Evolutionary conservation across 2,888 invertebrate species (phyloP).

Genomic region (Nowickia ferox): DNA sequence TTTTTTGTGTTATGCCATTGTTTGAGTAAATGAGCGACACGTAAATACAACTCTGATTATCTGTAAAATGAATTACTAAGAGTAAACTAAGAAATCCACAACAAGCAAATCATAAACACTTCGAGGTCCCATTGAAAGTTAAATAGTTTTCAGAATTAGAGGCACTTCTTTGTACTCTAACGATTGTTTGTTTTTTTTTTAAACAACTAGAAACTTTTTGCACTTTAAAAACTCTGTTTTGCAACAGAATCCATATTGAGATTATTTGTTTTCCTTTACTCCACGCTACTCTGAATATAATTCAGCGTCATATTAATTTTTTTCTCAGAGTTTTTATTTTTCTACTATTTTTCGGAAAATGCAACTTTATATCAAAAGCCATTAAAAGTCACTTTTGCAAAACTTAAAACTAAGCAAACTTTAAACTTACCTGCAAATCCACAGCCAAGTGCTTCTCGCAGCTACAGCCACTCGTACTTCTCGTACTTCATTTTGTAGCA

Average conservation of each 20-base stretch:
- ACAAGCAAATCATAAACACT: background rate
- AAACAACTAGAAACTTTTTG: constrained; percentile 25
- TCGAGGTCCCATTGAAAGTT: background rate
- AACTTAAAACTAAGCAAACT: constrained; percentile 68
- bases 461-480: background rate
- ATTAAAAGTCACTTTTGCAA: constrained; percentile 81
- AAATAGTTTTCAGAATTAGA: background rate
- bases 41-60: background rate
- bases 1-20: no score
- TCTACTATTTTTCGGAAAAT: constrained; percentile 16
- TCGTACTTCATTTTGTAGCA: constrained; percentile 34
- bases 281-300: constrained; percentile 15
- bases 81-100: no score
- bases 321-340: background rate
- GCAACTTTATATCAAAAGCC: constrained; percentile 79
- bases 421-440: constrained; percentile 67
- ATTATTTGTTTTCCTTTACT: constrained; percentile 12
- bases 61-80: background rate
- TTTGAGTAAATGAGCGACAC: no score
- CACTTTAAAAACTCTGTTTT: constrained; percentile 34
- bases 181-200: constrained; percentile 5
- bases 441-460: constrained; percentile 2
- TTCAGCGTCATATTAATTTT: background rate
- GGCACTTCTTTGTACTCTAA: background rate
- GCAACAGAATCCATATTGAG: constrained; percentile 15